Percentiles rank a stretch among this genome's conserved stretches.
Evolutionary conservation across 2,888 invertebrate genomes (phyloP).

Genomic region (Tineola bisselliella): DNA sequence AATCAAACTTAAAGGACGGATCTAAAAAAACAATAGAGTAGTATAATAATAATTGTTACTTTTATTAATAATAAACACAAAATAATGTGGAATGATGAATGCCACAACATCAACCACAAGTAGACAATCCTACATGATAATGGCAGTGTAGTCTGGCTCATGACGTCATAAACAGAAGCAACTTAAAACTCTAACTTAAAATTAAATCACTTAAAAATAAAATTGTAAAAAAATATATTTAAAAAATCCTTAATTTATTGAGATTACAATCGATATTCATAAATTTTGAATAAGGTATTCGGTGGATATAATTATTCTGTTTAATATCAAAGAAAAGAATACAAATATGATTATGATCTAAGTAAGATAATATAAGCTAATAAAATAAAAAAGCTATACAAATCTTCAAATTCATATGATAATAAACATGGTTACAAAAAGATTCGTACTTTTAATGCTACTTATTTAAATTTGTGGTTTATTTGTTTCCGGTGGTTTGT

Average conservation of each 20-base stretch:
- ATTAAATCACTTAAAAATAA: not conserved
- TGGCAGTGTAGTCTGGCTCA: not conserved
- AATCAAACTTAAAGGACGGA: too few species aligned
- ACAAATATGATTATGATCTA: not conserved
- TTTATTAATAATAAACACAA: too few species aligned
- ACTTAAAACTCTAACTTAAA: not conserved
- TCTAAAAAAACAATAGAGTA: too few species aligned
- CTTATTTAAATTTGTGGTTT: not conserved
- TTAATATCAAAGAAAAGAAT: not conserved
- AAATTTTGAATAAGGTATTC: not conserved
- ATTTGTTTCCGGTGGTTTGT: not conserved
- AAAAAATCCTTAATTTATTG: not conserved
- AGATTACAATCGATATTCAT: slow-evolving; percentile 5
- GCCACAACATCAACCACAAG: too few species aligned
- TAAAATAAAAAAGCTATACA: not conserved
- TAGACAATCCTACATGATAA: not conserved
- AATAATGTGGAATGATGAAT: too few species aligned
- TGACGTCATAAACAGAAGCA: not conserved
- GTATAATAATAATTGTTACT: too few species aligned
- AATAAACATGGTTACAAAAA: too few species aligned
- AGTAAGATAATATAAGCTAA: not conserved
- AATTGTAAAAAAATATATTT: not conserved
- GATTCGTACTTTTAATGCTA: not conserved
- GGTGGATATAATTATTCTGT: not conserved
- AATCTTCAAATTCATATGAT: not conserved